Evolutionary conservation across 2,113 vertebrate genomes (phyloP).

Genomic region (Ammodytes marinus): DNA sequence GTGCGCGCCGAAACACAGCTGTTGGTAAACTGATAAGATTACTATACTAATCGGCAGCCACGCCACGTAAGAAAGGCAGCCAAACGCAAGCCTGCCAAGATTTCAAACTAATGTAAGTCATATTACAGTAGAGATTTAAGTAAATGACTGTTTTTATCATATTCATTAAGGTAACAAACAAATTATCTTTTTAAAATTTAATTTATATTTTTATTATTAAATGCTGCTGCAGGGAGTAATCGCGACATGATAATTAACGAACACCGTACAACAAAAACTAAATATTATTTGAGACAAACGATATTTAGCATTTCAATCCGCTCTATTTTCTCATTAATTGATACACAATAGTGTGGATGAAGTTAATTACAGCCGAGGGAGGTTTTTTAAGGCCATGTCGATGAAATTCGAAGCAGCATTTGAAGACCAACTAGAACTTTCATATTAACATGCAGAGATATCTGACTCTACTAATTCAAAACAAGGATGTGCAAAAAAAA

Average conservation of each 20-base stretch:
- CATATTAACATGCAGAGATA: background rate
- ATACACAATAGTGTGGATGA: background rate
- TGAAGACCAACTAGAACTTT: background rate
- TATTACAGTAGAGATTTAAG: too few species aligned
- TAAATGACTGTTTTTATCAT: too few species aligned
- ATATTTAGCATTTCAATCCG: background rate
- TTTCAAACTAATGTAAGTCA: background rate
- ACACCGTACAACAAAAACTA: background rate
- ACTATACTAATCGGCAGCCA: slow-evolving; percentile 42
- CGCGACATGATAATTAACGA: accelerated
- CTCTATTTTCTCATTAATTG: background rate
- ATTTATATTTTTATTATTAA: background rate
- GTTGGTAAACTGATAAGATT: slow-evolving; percentile 65
- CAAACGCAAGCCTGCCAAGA: background rate
- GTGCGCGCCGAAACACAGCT: slow-evolving; percentile 77
- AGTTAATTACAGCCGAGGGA: background rate
- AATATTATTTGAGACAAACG: background rate
- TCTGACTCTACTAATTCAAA: slow-evolving; percentile 10
- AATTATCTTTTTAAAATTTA: too few species aligned
- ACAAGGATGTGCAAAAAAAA: background rate
- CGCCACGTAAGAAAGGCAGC: background rate
- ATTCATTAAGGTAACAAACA: too few species aligned
- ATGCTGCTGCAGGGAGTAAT: background rate
- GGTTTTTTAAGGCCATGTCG: too few species aligned
- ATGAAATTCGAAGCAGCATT: background rate